Base-by-base conservation (phyloP, 2,797 vertebrate genomes). In the Myripristis jacobus region DNA sequence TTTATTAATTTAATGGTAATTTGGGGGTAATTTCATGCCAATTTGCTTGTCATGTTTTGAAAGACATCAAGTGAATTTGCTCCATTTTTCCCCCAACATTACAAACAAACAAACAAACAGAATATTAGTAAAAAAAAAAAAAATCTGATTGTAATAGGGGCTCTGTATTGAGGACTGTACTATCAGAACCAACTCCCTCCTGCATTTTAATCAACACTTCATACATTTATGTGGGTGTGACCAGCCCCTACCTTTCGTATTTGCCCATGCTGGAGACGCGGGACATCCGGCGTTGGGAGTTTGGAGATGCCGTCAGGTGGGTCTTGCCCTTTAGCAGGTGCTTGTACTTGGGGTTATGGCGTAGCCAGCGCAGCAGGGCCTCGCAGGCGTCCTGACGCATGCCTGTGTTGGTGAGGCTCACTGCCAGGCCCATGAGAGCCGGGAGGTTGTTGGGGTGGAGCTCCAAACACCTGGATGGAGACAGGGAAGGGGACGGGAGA, bases 321-420 rank as follows among this genome's bases (percentile, higher is more conserved):
- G 12, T 93, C 89, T 95, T 96, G 83, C 92, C 94, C 88, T 97
- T 98, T 19, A 92, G 87, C 44, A 97, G 91, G 31, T 96, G 94
- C 78, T 97, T 98, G 92, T 99, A 98, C 83, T 96, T 98, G 36
- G 96, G 95, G 77, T 98, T 97, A 92, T 98, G 96, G 75, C 89
- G 95, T 81, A 99, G 92, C 98, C 98, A 99, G 60, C 93, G 93
- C 66, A 96, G 94, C 71, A 99, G 91, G 1, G 96, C 93, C 61
- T 98, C 96, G 0, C 96, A 97, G 34, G 98, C 98, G 38, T 99
- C 97, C 31, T 97, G 94, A 63, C 96, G 95, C 79, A 97, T 97
- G 44, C 97, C 96, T 0, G 96, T 99, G 89, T 99, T 99, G 70
- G 98, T 99, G 21, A 97, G 96, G 85, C 97, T 99, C 81, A 99